A percentile compares a stretch with the other conserved stretches of the same genome.
Evolutionary conservation across 2,113 vertebrate genomes (phyloP).

Genomic region (Xerus inauris): DNA sequence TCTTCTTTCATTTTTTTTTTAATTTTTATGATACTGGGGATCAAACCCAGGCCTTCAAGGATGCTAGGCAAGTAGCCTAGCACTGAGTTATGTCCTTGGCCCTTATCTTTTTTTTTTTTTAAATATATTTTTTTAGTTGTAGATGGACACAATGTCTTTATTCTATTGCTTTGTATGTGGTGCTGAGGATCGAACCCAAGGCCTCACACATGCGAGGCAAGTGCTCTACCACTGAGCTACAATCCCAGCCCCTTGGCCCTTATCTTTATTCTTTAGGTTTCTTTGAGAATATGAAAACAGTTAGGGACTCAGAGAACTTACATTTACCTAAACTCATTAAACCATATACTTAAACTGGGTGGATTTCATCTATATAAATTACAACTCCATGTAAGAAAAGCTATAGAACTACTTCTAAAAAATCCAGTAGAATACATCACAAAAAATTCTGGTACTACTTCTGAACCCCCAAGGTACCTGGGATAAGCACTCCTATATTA

Average conservation of each 20-base stretch:
- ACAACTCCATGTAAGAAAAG: background rate
- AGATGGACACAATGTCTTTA: too few species aligned
- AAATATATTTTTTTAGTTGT: too few species aligned
- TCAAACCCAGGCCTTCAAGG: background rate
- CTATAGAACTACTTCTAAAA: conserved; percentile 16
- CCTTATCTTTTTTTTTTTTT: background rate
- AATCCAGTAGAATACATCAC: background rate
- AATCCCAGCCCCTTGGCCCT: too few species aligned
- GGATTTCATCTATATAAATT: background rate
- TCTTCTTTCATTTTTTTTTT: background rate
- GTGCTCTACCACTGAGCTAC: too few species aligned
- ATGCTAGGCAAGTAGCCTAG: background rate
- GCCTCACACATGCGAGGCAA: too few species aligned
- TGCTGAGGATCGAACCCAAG: too few species aligned
- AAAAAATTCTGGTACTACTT: background rate
- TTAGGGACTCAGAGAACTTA: background rate
- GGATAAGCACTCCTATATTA: background rate
- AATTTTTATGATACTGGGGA: background rate
- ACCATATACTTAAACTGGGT: background rate
- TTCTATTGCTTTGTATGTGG: too few species aligned
- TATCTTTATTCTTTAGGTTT: background rate
- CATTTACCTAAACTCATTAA: background rate
- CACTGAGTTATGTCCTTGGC: background rate
- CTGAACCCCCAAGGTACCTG: background rate
- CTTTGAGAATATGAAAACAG: background rate